Evolutionary conservation across 2,797 vertebrate genomes (phyloP), one percentile per base, ranked within the genome.

Genomic region (Fundulus diaphanus): DNA sequence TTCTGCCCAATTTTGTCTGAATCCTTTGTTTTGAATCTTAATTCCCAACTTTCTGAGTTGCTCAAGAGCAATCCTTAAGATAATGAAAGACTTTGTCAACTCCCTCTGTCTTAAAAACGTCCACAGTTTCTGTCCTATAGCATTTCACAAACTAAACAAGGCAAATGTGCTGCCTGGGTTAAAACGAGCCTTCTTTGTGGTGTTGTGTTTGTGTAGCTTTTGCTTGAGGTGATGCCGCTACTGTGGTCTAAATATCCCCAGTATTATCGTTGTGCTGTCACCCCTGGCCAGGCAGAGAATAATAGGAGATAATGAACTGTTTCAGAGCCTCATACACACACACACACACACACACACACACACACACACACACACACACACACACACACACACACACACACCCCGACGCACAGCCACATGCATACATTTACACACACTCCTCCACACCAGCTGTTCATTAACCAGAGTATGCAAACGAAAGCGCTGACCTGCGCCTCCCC

Each of bases 291-390:
- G 88, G 91, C 93, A 84, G 92, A 92, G 92, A 96, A 94, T 96
- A 95, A 97, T 94, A 91, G 94, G 94, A 95, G 94, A 96, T 96
- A 96, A 96, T 96, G 94, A 97, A 96, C 93, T 93, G 93, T 93
- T 92, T 95, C 93, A 92, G 80, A 84, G 83, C 74, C 88, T 91
- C 80, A 44, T 16, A 42, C 63, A 66, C 35, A 40, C 24, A 40
- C 73, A 68, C 73, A 63, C 72, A 49, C 18, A 49, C 48, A 22
- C 48, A 49, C 18, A 49, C 70, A 68, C 82, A 76, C 79, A 49
- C 18, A 49, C 48, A 8, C 63, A 65, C 35, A 63, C 73, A 68
- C 83, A 69, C 73, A 63, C 72, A 49, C 18, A 49, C 48, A 22
- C 48, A 49, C 18, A 49, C 70, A 68, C 82, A 76, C 79, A 49